Conservation (phyloP, 2,888 invertebrate genomes). For the Euplexia lucipara region DNA sequence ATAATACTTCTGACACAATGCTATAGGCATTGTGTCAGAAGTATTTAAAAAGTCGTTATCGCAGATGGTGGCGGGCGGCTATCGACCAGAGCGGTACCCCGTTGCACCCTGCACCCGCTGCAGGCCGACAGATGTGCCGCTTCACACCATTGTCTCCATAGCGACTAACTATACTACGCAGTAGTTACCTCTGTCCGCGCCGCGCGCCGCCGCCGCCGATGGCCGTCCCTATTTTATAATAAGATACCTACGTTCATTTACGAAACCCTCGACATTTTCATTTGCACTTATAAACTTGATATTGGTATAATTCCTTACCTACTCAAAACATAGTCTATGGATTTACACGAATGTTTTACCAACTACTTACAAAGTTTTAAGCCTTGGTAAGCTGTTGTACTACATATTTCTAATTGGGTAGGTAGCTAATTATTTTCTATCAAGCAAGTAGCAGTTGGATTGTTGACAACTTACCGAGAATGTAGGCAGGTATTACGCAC, state of each 20-base stretch:
- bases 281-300: background rate
- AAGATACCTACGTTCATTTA: background rate
- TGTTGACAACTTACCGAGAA: slow-evolving; percentile 22
- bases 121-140: background rate
- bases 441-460: background rate
- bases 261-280: too few species aligned
- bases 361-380: slow-evolving; percentile 2
- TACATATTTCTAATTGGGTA: background rate
- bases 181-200: slow-evolving; percentile 3
- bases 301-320: background rate
- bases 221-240: too few species aligned
- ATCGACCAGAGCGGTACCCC: background rate
- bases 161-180: slow-evolving; percentile 1
- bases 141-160: background rate
- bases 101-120: background rate
- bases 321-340: background rate
- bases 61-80: background rate
- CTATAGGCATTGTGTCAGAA: too few species aligned
- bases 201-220: background rate
- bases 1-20: too few species aligned
- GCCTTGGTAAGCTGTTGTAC: too few species aligned
- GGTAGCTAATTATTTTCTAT: slow-evolving; percentile 1
- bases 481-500: background rate
- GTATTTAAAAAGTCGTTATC: too few species aligned
- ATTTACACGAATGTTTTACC: background rate